Evolutionary conservation across 1,140 invertebrate species (phyloP).

Genomic region (Drosophila equinoxialis): DNA sequence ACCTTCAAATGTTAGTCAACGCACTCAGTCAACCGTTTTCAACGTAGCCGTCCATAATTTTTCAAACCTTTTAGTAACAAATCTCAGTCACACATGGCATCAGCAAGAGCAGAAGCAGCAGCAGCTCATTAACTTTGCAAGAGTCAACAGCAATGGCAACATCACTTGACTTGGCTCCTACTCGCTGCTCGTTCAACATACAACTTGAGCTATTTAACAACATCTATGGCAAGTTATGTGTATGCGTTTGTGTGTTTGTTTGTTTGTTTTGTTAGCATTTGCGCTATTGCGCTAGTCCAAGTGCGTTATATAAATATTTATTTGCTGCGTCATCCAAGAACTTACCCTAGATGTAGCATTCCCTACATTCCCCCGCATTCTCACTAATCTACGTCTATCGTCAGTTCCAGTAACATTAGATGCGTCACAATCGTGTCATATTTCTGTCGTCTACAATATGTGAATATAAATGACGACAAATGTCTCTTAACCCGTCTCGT

Average conservation of each 20-base stretch:
- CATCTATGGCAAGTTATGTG: constrained; percentile 54
- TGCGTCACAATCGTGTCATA: constrained; percentile 40
- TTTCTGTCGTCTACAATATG: constrained; percentile 42
- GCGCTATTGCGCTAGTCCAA: constrained; percentile 45
- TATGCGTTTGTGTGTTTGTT: constrained; percentile 32
- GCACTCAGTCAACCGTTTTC: neutral
- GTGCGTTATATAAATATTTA: constrained; percentile 71
- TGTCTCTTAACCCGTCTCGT: neutral
- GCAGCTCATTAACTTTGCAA: constrained; percentile 67
- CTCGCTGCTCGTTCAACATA: constrained; percentile 39
- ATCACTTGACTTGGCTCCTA: constrained; percentile 31
- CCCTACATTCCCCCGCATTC: neutral
- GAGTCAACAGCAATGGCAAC: constrained; percentile 42
- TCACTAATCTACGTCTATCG: constrained; percentile 34
- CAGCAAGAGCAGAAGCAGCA: neutral
- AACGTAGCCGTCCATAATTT: constrained; percentile 4
- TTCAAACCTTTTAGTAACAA: neutral
- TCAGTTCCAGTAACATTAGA: constrained; percentile 41
- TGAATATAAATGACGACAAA: constrained; percentile 33
- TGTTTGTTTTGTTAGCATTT: constrained; percentile 21
- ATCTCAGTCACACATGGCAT: neutral
- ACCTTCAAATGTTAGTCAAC: neutral
- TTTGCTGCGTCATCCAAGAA: constrained; percentile 41
- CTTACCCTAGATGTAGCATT: constrained; percentile 9
- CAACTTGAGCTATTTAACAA: constrained; percentile 75